Percentiles rank a stretch among this genome's conserved stretches.
phyloP scores from a whole-genome alignment of 2,113 vertebrate species.

The Panurus biarmicus region DNA sequence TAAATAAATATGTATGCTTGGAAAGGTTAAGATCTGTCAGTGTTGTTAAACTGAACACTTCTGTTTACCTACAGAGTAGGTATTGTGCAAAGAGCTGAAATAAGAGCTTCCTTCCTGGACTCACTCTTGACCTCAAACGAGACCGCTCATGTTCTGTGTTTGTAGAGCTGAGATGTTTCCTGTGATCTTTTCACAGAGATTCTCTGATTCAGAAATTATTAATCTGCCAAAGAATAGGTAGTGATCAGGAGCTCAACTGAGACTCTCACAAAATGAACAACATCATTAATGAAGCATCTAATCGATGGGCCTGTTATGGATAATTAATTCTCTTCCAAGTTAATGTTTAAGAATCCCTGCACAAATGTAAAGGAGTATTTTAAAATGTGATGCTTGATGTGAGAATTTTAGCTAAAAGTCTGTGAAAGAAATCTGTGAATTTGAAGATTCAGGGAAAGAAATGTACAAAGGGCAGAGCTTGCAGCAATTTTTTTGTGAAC shows the following conservation, averaged over 20 bases:
- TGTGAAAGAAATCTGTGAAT: not conserved
- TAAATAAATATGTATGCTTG: conserved; percentile 30
- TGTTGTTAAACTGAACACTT: conserved; percentile 9
- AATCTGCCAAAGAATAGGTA: conserved; percentile 7
- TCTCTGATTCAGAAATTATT: conserved; percentile 41
- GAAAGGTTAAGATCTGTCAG: conserved; percentile 27
- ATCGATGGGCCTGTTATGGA: not conserved
- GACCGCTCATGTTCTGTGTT: conserved; percentile 4
- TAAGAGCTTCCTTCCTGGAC: not conserved
- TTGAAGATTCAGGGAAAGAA: not conserved
- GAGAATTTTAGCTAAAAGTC: not conserved
- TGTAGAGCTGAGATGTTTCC: not conserved
- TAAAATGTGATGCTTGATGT: not conserved
- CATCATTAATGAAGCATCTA: not conserved
- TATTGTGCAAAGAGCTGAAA: conserved; percentile 52
- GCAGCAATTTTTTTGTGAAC: not conserved
- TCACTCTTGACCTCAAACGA: conserved; percentile 1
- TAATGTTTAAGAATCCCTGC: not conserved
- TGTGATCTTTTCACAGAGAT: conserved; percentile 37
- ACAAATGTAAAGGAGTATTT: not conserved
- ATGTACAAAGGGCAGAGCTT: not conserved
- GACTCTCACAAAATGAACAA: not conserved
- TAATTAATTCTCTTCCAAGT: not conserved
- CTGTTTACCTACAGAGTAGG: conserved; percentile 50
- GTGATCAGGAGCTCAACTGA: not conserved